These are phyloP conservation scores for Entelurus aequoreus DNA, from an alignment of 2,113 vertebrate species.

Conservation along the genomic window DNA sequence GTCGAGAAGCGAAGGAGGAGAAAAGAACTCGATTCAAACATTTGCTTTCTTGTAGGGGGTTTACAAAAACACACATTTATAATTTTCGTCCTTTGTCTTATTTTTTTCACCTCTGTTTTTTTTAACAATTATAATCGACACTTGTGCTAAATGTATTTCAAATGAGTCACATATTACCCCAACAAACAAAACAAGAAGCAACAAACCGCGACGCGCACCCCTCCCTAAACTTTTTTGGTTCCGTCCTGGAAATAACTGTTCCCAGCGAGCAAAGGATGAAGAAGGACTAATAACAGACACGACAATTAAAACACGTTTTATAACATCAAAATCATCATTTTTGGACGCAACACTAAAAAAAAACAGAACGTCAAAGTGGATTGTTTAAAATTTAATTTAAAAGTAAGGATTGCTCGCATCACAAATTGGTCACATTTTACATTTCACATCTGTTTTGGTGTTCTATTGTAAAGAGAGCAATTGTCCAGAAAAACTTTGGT, in stretches of 20 bases:
- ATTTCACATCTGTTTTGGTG: too few relatives aligned
- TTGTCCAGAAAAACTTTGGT: background rate
- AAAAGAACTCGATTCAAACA: background rate
- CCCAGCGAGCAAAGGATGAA: constrained; percentile 19
- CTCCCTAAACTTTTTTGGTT: constrained; percentile 64
- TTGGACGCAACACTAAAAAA: too few relatives aligned
- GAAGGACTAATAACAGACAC: too few relatives aligned
- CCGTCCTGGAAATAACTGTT: constrained; percentile 60
- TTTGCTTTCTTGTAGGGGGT: background rate
- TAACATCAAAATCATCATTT: too few relatives aligned
- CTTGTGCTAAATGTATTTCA: background rate
- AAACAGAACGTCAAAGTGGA: too few relatives aligned
- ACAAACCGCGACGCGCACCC: constrained; percentile 15
- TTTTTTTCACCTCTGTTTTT: fast-evolving
- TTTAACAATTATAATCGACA: background rate
- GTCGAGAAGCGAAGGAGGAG: constrained; percentile 30
- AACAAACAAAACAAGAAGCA: background rate
- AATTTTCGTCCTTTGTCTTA: background rate
- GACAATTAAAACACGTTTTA: too few relatives aligned
- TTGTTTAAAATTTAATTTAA: too few relatives aligned
- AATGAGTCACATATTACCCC: background rate
- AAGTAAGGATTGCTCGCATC: background rate
- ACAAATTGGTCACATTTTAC: background rate
- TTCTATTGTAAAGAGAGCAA: constrained; percentile 35
- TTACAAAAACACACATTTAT: too few relatives aligned